Conservation (phyloP, 1,140 invertebrate species). For the Diuraphis noxia region DNA sequence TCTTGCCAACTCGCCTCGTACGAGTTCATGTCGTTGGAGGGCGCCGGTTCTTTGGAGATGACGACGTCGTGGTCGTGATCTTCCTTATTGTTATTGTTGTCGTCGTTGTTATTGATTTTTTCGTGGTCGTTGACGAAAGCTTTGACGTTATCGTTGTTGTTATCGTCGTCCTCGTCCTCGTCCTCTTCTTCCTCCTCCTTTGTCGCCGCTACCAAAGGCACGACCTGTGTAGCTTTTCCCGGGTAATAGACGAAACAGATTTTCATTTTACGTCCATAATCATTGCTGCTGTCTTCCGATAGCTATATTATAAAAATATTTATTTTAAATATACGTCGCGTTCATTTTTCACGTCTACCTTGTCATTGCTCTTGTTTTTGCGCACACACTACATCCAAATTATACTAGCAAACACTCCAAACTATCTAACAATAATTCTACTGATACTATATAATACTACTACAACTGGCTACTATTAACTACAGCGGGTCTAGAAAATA, state of each 20-base stretch:
- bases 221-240: slow-evolving; percentile 32
- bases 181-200: neutral
- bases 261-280: slow-evolving; percentile 46
- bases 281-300: neutral
- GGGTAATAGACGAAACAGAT: slow-evolving; percentile 40
- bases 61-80: slow-evolving; percentile 41
- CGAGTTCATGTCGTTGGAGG: slow-evolving; percentile 66
- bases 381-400: neutral
- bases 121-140: neutral
- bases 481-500: too few species aligned
- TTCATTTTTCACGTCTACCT: neutral
- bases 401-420: neutral
- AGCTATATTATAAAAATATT: slow-evolving; percentile 1
- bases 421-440: neutral
- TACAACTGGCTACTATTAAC: neutral
- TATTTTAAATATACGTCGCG: neutral
- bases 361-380: neutral
- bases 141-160: neutral
- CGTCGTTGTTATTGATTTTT: neutral
- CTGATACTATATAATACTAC: too few species aligned
- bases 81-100: neutral
- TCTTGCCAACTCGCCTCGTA: slow-evolving; percentile 84
- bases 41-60: slow-evolving; percentile 61
- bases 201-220: neutral
- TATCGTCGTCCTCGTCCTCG: neutral